Conservation (phyloP, 2,888 invertebrate genomes). For the Palloptera scutellata region DNA sequence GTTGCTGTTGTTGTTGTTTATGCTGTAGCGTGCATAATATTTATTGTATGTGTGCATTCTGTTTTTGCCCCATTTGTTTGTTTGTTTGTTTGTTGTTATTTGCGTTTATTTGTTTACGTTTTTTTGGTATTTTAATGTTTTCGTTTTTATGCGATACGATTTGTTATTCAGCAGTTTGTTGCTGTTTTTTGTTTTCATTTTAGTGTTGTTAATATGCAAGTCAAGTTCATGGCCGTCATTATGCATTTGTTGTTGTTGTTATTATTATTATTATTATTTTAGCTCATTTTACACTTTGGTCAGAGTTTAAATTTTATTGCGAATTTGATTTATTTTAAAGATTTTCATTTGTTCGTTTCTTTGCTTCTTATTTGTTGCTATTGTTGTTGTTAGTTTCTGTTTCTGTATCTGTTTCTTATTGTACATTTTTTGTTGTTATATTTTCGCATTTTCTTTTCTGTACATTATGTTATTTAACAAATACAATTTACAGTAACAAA, state of each 20-base stretch:
- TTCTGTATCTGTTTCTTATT: neutral
- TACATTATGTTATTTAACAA: too few relatives aligned
- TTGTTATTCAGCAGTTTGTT: neutral
- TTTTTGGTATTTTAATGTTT: slow-evolving; percentile 26
- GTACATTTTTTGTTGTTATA: neutral
- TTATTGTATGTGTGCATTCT: slow-evolving; percentile 20
- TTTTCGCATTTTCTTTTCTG: neutral
- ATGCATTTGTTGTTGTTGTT: slow-evolving; percentile 7
- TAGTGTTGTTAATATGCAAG: slow-evolving; percentile 29
- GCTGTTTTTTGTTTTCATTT: slow-evolving; percentile 18
- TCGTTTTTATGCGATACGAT: too few relatives aligned
- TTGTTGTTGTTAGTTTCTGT: neutral
- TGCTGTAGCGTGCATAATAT: slow-evolving; percentile 1
- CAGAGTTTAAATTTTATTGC: neutral
- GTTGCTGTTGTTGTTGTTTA: slow-evolving; percentile 5
- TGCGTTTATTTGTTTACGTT: slow-evolving; percentile 21
- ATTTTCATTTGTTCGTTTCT: slow-evolving; percentile 4
- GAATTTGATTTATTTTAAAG: neutral
- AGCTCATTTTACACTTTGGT: neutral
- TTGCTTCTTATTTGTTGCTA: neutral
- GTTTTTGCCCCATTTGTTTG: slow-evolving; percentile 10
- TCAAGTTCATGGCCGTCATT: slow-evolving; percentile 31
- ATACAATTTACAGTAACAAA: too few relatives aligned
- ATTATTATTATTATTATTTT: neutral
- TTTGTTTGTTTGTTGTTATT: slow-evolving; percentile 13